These are phyloP conservation scores for Hartigia nigra DNA, from an alignment of 2,888 invertebrate genomes.

Conservation along the genomic window DNA sequence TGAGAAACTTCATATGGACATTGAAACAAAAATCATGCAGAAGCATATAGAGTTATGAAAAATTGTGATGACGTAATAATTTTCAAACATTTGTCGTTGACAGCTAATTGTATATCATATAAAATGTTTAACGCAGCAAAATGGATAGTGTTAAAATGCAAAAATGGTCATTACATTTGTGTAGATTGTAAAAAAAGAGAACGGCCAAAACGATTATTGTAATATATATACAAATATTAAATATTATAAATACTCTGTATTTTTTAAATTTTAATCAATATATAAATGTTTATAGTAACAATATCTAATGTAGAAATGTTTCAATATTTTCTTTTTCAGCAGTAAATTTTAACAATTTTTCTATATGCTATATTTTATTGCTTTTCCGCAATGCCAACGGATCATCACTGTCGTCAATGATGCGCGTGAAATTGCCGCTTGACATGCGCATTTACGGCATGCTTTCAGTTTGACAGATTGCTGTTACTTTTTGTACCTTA, in stretches of 20 bases:
- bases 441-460: no score
- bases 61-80: conserved; percentile 1
- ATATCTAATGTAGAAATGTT: neutral
- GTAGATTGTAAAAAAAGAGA: neutral
- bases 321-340: neutral
- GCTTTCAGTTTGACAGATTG: no score
- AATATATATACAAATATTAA: neutral
- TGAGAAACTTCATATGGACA: conserved; percentile 83
- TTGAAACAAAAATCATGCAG: conserved; percentile 81
- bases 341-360: no score
- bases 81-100: neutral
- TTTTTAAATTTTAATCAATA: neutral
- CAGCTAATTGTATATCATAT: neutral
- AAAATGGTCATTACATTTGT: neutral
- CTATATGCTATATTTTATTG: neutral
- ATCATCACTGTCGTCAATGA: no score
- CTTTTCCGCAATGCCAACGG: no score
- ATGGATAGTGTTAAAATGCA: neutral
- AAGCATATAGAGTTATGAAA: conserved; percentile 81
- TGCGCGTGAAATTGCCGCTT: no score
- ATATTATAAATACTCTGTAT: neutral
- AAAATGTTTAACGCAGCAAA: neutral
- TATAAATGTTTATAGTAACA: neutral
- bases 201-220: neutral
- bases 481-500: no score